Conservation (phyloP, 2,113 vertebrate genomes). For the Gadus macrocephalus region DNA sequence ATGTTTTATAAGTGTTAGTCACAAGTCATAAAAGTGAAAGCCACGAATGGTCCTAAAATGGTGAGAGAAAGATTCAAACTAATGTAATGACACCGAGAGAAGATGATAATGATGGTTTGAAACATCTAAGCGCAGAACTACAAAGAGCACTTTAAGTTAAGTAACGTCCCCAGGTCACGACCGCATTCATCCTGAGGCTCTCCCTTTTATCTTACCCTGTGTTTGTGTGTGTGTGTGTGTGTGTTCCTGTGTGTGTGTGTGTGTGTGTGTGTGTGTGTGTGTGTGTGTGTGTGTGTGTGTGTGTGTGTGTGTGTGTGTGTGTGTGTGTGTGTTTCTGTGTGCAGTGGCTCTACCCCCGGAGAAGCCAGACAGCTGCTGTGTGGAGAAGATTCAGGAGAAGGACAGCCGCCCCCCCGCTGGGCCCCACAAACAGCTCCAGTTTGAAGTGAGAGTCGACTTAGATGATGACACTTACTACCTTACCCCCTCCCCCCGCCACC, state of each 20-base stretch:
- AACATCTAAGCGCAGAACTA: background rate
- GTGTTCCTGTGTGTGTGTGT: background rate
- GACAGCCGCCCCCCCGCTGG: slow-evolving; percentile 71
- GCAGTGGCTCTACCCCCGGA: slow-evolving; percentile 94
- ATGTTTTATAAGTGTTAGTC: too few species aligned
- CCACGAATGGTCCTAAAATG: too few species aligned
- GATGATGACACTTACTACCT: slow-evolving; percentile 45
- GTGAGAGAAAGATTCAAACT: too few species aligned
- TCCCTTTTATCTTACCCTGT: slow-evolving; percentile 47
- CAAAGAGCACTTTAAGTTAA: slow-evolving; percentile 39
- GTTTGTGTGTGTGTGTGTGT: slow-evolving; percentile 19
- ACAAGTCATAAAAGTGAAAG: too few species aligned
- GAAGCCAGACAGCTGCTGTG: slow-evolving; percentile 84
- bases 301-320: slow-evolving; percentile 13
- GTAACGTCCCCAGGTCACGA: slow-evolving; percentile 51
- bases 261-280: slow-evolving; percentile 9
- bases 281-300: slow-evolving; percentile 18
- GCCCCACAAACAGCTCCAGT: slow-evolving; percentile 91
- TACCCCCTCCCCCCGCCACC: slow-evolving; percentile 9
- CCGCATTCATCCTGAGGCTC: slow-evolving; percentile 55
- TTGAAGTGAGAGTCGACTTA: slow-evolving; percentile 82
- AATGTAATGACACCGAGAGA: too few species aligned
- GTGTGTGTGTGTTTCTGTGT: slow-evolving; percentile 22
- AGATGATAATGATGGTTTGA: too few species aligned
- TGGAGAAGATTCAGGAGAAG: slow-evolving; percentile 85